Conservation (phyloP, 37 sponge, comb jelly and placozoan genomes). For the Diacarnus erythraeanus region DNA sequence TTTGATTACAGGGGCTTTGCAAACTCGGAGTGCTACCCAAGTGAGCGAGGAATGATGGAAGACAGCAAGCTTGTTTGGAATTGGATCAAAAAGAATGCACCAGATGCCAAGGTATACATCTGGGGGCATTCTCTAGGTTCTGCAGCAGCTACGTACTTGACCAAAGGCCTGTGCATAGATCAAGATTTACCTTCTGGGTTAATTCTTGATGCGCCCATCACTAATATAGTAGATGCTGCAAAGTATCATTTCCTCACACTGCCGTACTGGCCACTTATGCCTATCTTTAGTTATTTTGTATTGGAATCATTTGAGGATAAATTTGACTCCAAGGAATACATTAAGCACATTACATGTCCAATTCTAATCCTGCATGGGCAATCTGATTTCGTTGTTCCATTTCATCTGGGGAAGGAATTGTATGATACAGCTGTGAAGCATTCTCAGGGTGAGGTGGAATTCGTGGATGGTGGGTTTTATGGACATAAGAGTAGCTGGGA, state of each 20-base stretch:
- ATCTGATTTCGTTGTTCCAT: constrained; percentile 66
- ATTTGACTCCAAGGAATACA: constrained; percentile 42
- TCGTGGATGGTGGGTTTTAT: constrained; percentile 56
- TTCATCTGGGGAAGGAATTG: constrained; percentile 50
- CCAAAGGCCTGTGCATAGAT: constrained; percentile 12
- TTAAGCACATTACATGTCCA: constrained; percentile 46
- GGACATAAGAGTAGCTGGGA: constrained; percentile 64
- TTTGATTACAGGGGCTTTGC: constrained; percentile 94
- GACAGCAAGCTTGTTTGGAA: constrained; percentile 71
- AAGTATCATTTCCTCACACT: constrained; percentile 48
- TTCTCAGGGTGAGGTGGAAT: constrained; percentile 18
- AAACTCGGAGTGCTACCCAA: constrained; percentile 70
- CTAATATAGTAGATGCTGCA: constrained; percentile 66
- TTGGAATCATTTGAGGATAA: constrained; percentile 48
- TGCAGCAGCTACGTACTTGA: constrained; percentile 69
- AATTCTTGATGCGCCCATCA: constrained; percentile 80
- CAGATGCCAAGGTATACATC: constrained; percentile 56
- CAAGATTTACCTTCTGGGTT: constrained; percentile 41
- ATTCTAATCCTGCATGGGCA: constrained; percentile 74
- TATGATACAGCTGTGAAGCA: constrained; percentile 36
- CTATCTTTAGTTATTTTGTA: constrained; percentile 27
- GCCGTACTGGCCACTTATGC: constrained; percentile 55
- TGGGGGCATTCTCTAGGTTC: constrained; percentile 95
- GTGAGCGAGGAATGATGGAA: constrained; percentile 75
- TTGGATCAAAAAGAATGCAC: constrained; percentile 57